Conservation (phyloP, 2,113 vertebrate genomes). For the Cisticola juncidis region DNA sequence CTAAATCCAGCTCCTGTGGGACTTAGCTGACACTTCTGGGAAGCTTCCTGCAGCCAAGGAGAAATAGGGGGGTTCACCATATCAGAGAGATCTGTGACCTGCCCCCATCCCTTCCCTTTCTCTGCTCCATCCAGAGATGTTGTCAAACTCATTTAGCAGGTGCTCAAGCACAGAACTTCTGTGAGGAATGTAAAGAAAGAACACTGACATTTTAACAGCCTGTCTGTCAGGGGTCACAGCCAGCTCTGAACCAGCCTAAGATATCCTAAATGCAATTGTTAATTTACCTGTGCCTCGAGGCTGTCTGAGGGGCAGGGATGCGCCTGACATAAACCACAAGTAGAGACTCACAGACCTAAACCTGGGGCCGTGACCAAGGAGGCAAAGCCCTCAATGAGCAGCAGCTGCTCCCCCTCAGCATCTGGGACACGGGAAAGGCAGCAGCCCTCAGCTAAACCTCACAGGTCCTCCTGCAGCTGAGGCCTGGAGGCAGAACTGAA, state of each 20-base stretch:
- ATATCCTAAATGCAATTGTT: neutral
- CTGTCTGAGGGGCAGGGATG: neutral
- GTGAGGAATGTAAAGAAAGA: neutral
- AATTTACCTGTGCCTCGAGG: accelerated
- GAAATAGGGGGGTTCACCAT: neutral
- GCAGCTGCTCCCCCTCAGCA: accelerated
- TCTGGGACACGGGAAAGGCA: neutral
- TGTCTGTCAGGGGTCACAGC: neutral
- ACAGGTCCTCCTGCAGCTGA: neutral
- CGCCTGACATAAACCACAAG: neutral
- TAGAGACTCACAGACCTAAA: neutral
- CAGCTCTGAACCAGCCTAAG: neutral
- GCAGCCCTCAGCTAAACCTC: neutral
- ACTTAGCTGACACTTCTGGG: neutral
- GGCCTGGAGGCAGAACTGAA: neutral
- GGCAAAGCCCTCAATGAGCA: neutral
- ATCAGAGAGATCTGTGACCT: neutral
- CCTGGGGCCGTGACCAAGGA: neutral
- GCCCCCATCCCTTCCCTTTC: neutral
- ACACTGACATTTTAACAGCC: neutral
- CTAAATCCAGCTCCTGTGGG: neutral
- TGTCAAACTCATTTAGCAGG: neutral
- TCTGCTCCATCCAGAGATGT: neutral
- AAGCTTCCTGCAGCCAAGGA: neutral
- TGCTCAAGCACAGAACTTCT: neutral